phyloP scores from a whole-genome alignment of 64 coral and sea anemone species.

The Orbicella faveolata region DNA sequence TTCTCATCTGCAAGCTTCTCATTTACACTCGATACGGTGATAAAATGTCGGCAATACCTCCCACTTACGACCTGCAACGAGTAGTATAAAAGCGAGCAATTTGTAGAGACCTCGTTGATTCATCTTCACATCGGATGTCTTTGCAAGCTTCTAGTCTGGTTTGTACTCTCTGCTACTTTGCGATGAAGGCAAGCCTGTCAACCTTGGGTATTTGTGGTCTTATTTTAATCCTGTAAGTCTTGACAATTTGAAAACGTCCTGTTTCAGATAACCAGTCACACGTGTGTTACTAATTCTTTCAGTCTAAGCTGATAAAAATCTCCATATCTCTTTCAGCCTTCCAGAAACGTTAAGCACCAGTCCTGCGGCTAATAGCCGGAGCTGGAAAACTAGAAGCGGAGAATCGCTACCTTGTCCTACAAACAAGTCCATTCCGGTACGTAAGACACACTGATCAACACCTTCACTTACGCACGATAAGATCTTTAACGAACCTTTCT shows the following conservation, averaged over 20 bases:
- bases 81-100: conserved; percentile 28
- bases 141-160: not conserved
- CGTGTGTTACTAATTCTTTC: not conserved
- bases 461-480: no score
- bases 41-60: conserved; percentile 28
- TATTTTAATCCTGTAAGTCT: conserved; percentile 43
- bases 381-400: not conserved
- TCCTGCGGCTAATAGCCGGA: not conserved
- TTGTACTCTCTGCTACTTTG: not conserved
- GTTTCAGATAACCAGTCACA: conserved; percentile 27
- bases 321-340: conserved; percentile 37
- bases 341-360: conserved; percentile 10
- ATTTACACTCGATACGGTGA: conserved; percentile 27
- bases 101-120: not conserved
- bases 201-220: conserved; percentile 7
- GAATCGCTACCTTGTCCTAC: not conserved
- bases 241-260: conserved; percentile 14
- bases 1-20: not conserved
- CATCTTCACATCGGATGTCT: not conserved
- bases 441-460: not conserved
- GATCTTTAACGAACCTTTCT: not conserved
- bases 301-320: conserved; percentile 19
- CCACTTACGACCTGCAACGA: not conserved
- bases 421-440: conserved; percentile 24
- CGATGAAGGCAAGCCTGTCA: conserved; percentile 7